Percentiles rank a stretch among this genome's conserved stretches.
phyloP scores from a whole-genome alignment of 2,888 invertebrate species.

The Sinohyriopsis cumingii region DNA sequence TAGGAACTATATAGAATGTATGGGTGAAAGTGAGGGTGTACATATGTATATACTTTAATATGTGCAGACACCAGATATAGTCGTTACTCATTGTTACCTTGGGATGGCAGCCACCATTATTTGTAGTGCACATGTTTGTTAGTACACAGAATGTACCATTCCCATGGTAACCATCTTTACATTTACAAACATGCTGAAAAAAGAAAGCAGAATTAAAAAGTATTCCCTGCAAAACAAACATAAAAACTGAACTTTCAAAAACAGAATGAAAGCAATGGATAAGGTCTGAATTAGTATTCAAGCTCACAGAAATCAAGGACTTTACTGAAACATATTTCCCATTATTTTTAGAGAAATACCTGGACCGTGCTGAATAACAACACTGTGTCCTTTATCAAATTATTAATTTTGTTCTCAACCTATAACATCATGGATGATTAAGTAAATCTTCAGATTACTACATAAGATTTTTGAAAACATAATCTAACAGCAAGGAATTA shows the following conservation, averaged over 20 bases:
- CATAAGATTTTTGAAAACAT: neutral
- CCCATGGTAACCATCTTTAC: slow-evolving; percentile 56
- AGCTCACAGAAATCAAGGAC: no score
- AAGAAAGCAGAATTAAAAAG: slow-evolving; percentile 5
- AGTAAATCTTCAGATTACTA: neutral
- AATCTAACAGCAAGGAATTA: no score
- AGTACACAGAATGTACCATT: slow-evolving; percentile 58
- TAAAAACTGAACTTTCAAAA: neutral
- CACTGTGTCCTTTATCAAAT: neutral
- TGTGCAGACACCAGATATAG: no score
- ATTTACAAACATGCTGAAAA: slow-evolving; percentile 55
- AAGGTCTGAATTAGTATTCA: no score
- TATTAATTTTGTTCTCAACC: neutral
- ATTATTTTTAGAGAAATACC: no score
- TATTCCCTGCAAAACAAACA: neutral
- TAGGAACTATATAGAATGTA: no score
- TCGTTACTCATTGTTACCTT: slow-evolving; percentile 36
- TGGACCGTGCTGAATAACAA: no score
- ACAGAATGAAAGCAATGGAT: neutral
- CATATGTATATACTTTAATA: no score
- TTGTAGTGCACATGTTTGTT: slow-evolving; percentile 48
- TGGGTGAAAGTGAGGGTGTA: no score
- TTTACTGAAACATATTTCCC: no score
- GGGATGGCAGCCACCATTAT: slow-evolving; percentile 64
- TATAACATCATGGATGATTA: neutral